Evolutionary conservation across 37 sponge, comb jelly and placozoan species (phyloP).

Genomic region (Hexactinellida sp.): DNA sequence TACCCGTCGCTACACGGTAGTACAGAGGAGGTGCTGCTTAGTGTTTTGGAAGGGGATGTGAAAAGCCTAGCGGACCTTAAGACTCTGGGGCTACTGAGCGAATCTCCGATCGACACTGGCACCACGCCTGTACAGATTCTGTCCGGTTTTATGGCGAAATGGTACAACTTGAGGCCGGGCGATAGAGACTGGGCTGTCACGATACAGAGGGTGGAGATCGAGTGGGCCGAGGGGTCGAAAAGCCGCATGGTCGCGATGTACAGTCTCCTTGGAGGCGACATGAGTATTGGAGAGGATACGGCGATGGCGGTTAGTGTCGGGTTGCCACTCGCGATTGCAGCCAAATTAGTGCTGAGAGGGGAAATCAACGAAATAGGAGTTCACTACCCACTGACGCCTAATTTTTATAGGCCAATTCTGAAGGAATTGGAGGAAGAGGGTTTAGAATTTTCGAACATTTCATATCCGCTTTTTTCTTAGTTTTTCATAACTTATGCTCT

Average conservation of each 20-base stretch:
- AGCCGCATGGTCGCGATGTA: neutral
- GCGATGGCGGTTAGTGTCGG: conserved; percentile 90
- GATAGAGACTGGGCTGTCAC: conserved; percentile 10
- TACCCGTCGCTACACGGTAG: neutral
- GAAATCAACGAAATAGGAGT: neutral
- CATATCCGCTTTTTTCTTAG: conserved; percentile 1
- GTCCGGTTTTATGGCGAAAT: neutral
- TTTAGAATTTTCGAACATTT: neutral
- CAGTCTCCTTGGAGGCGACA: neutral
- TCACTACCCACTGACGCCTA: neutral
- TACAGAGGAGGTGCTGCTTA: neutral
- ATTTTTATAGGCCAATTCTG: neutral
- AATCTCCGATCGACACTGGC: neutral
- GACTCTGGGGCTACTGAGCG: neutral
- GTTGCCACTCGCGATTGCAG: conserved; percentile 71
- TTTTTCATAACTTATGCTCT: neutral
- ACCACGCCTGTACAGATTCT: neutral
- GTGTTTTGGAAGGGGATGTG: neutral
- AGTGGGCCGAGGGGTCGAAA: neutral
- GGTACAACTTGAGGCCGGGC: neutral
- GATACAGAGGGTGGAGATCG: neutral
- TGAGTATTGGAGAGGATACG: conserved; percentile 16
- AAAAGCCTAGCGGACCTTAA: neutral
- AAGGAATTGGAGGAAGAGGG: neutral
- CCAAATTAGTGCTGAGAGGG: conserved; percentile 54